Conservation (phyloP, 2,113 vertebrate species). For the Cynopterus brachyotis region DNA sequence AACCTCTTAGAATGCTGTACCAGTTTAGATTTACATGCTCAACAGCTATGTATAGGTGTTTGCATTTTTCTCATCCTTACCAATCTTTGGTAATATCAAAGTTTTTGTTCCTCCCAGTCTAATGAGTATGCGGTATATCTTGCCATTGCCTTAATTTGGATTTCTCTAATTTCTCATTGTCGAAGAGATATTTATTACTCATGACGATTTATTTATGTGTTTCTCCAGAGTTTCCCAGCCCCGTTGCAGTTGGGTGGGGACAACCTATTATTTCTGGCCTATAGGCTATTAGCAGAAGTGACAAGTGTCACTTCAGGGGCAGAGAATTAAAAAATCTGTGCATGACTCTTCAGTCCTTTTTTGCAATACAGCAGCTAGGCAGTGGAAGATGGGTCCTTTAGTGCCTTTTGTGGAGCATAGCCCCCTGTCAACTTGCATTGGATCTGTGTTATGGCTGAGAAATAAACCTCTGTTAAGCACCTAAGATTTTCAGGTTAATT, state of each 20-base stretch:
- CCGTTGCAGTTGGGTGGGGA: neutral
- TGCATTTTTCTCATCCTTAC: neutral
- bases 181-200: neutral
- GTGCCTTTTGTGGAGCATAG: neutral
- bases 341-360: neutral
- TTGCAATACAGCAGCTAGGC: neutral
- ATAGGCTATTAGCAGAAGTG: neutral
- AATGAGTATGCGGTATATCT: neutral
- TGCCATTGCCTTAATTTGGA: neutral
- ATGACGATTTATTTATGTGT: neutral
- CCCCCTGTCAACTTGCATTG: neutral
- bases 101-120: neutral
- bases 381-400: neutral
- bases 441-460: neutral
- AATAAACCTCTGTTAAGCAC: neutral
- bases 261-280: neutral
- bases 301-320: neutral
- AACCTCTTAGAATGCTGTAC: neutral
- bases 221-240: neutral
- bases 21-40: neutral
- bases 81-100: neutral
- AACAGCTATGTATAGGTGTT: neutral
- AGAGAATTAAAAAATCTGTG: neutral
- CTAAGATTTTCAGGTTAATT: neutral
- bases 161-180: neutral